phyloP scores from a whole-genome alignment of 2,797 vertebrate species.

The Linurgus olivaceus region DNA sequence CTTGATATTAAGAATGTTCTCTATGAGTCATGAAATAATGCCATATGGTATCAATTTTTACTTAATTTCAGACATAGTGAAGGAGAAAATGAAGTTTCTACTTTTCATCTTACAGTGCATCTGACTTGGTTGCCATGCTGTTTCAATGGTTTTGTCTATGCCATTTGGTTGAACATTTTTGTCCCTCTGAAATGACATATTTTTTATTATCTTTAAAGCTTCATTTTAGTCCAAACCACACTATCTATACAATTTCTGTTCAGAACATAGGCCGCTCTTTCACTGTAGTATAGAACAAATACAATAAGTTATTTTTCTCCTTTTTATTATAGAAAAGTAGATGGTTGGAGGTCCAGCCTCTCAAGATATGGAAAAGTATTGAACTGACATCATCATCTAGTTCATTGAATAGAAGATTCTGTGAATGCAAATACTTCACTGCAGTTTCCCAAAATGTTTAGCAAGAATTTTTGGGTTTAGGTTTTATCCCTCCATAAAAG shows the following conservation, averaged over 20 bases:
- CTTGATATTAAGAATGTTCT: neutral
- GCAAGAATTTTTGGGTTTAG: neutral
- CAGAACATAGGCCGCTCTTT: neutral
- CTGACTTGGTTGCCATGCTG: neutral
- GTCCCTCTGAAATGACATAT: neutral
- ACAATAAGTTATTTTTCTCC: neutral
- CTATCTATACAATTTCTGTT: slow-evolving; percentile 9
- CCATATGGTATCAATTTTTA: neutral
- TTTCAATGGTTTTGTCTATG: neutral
- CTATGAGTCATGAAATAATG: neutral
- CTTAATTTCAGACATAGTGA: neutral
- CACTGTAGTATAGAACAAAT: neutral
- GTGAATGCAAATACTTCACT: neutral
- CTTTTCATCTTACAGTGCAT: neutral
- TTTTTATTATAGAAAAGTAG: neutral
- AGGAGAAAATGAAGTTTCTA: neutral
- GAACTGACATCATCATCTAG: neutral
- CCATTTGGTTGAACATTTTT: neutral
- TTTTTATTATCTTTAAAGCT: neutral
- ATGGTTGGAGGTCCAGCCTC: neutral
- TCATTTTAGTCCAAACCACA: neutral
- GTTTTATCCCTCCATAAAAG: neutral
- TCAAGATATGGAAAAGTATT: neutral
- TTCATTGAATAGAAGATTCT: neutral
- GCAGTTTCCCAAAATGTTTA: neutral